phyloP scores from a whole-genome alignment of 2,888 invertebrate genomes.

The Synanthedon myopaeformis region DNA sequence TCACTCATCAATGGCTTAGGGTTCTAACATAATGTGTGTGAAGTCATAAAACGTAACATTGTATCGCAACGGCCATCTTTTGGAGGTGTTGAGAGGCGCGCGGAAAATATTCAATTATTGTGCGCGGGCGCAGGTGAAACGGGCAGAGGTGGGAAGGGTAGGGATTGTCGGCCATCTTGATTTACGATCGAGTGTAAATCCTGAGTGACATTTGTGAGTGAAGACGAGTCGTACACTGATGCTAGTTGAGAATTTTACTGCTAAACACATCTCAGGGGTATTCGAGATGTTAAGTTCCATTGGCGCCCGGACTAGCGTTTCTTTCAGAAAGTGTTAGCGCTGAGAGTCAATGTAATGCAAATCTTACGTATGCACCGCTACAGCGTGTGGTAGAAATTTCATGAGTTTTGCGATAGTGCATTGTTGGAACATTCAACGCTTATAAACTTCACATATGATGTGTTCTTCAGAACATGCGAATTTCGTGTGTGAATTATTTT shows the following conservation, averaged over 20 bases:
- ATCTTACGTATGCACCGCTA: constrained; percentile 12
- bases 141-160: constrained; percentile 23
- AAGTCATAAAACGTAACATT: constrained; percentile 62
- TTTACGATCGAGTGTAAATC: constrained; percentile 66
- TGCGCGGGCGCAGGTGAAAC: constrained; percentile 54
- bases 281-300: constrained; percentile 24
- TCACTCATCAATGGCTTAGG: constrained; percentile 68
- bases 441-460: constrained; percentile 36
- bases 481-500: too few relatives aligned
- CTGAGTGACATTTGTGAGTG: constrained; percentile 63
- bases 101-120: constrained; percentile 69
- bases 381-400: constrained; percentile 10
- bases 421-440: constrained; percentile 22
- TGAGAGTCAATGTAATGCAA: constrained; percentile 23
- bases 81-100: constrained; percentile 64
- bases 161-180: constrained; percentile 57
- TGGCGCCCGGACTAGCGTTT: constrained; percentile 16
- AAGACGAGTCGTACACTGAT: constrained; percentile 36
- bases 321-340: constrained; percentile 10
- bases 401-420: constrained; percentile 25
- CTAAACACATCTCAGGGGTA: constrained; percentile 50
- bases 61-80: constrained; percentile 44
- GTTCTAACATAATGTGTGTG: constrained; percentile 59
- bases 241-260: constrained; percentile 27
- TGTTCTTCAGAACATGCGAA: constrained; percentile 23